Evolutionary conservation across 2,113 vertebrate species (phyloP), one percentile per base, ranked within the genome.

Genomic region (Rhagologus leucostigma): DNA sequence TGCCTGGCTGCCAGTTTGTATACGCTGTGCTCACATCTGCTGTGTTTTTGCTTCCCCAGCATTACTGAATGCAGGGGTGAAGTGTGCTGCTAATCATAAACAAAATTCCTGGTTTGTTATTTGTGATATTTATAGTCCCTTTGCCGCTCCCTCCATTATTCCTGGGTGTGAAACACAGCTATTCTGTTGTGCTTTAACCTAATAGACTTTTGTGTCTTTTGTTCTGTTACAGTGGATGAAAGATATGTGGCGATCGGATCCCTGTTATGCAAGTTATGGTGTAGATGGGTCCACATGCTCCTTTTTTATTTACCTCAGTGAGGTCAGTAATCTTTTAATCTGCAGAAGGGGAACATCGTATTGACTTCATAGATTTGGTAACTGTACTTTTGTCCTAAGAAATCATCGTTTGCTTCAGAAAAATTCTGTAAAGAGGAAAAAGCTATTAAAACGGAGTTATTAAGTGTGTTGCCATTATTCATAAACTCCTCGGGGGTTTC

Each of bases 231-330:
- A 99, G 99, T 99, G 99, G 99, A 99, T 99, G 99, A 99, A 99
- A 97, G 99, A 99, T 89, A 99, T 99, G 99, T 99, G 99, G 99
- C 98, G 98, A 64, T 99, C 99, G 0, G 99, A 99, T 97, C 97
- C 98, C 91, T 99, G 99, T 97, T 99, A 99, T 2, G 95, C 97
- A 39, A 99, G 98, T 93, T 99, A 99, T 0, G 99, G 99, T 37
- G 99, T 99, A 73, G 99, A 99, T 46, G 99, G 99, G 24, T 99
- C 99, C 96, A 98, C 98, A 1, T 99, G 99, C 97, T 99, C 99
- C 83, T 99, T 99, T 97, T 99, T 99, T 98, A 99, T 99, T 98
- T 99, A 99, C 98, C 99, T 99, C 97, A 99, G 99, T 96, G 99
- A 99, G 99, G 99, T 99, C 89, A 98, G 99, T 97, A 44, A 53